Base-by-base conservation (phyloP, 2,797 vertebrate species). In the Atherinosoma microstoma region DNA sequence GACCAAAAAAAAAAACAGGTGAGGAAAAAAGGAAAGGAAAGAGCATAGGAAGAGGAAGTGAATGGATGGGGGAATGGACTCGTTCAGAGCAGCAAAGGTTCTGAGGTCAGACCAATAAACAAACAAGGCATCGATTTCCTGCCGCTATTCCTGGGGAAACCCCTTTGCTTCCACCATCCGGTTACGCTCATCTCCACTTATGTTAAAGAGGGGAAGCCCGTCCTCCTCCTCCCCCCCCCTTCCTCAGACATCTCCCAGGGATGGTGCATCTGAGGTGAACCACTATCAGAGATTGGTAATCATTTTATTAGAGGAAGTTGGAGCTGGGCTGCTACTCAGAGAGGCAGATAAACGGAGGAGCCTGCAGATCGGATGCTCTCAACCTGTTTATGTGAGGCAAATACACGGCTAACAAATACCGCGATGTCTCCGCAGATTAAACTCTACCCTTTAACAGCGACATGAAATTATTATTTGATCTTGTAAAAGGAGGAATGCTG, bases 81-180 rank as follows among this genome's bases (percentile, higher is more conserved):
- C 76, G 74, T 76, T 67, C 64, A 66, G 78, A 64, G 73, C 76
- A 58, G 36, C 35, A 42, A 59, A 22, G 75, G 91, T 76, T 90
- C 81, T 45, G 65, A 89, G 89, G 90, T 92, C 90, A 87, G 73
- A 60, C 80, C 85, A 84, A 89, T 93, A 92, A 91, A 92, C 90
- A 92, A 91, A 91, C 89, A 87, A 80, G 24, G 6, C 80, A 93
- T 94, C 62, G 93, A 94, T 94, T 93, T 89, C 68, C 85, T 87
- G 90, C 84, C 78, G 66, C 80, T 61, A 1, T 80, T 85, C 78
- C 78, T 66, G 79, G 83, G 86, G 76, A 90, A 78, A 65, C 59
- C 78, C 78, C 57, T 54, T 35, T 32, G 67, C 77, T 79, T 80
- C 76, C 84, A 22, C 73, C 65, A 60, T 75, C 84, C 75, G 59